Evolutionary conservation across 2,797 vertebrate species (phyloP), one percentile per base, ranked within the genome.

Genomic region (Glyptemys insculpta): DNA sequence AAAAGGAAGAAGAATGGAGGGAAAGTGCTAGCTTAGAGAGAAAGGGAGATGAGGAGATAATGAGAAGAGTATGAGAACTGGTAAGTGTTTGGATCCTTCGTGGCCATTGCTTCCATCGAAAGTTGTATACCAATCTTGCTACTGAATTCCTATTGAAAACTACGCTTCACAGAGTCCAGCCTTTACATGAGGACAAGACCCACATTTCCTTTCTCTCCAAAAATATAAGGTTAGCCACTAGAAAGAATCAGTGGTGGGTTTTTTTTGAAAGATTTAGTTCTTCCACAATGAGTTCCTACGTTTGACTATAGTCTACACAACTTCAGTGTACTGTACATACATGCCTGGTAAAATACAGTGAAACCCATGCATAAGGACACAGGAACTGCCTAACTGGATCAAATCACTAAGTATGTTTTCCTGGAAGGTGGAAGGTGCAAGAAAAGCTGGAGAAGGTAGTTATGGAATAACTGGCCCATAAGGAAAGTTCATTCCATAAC

Each of bases 381-480:
- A 76, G 12, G 37, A 76, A 47, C 10, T 31, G 16, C 0, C 0
- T 2, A 83, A 68, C 1, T n/a, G 37, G 0, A 52, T 54, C 54
- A 88, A 15, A 47, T 4, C 85, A 87, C 56, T 81, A 50, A 0
- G 47, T 14, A 21, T 34, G 15, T 79, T 85, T 86, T 81, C 23
- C 8, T 84, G 85, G 15, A 50, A 50, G 50, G 14, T 50, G 12
- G 23, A 44, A 74, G 72, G 0, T 21, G 2, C 31, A 80, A 91
- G 14, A 91, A 44, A 7, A 8, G 0, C 1, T 72, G 8, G 14
- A 65, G 54, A 1, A 78, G 1, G 15, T 57, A 16, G 11, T 72
- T 95, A 92, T 34, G 88, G 25, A 5, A 3, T n/a, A 34, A 83
- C 0, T 4, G 8, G 1, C 41, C 50, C 1, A 57, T 29, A 81